phyloP scores from a whole-genome alignment of 2,888 invertebrate species.

The Itoplectis maculator region DNA sequence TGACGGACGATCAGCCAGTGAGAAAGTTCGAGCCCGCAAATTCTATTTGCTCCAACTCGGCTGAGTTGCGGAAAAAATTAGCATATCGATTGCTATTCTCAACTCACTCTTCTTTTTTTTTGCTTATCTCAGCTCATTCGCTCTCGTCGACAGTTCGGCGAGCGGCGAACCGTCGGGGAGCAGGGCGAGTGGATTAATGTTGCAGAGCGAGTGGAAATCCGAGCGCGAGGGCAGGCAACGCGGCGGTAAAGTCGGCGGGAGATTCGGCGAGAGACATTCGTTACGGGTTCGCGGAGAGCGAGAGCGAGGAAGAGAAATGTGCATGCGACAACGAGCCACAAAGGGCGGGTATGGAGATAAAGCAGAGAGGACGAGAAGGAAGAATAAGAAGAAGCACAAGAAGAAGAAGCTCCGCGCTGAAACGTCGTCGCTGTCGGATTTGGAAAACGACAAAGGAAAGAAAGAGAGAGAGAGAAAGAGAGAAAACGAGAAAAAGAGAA shows the following conservation, averaged over 20 bases:
- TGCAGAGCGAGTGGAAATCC: neutral
- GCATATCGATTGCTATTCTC: too few relatives aligned
- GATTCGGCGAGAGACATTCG: slow-evolving; percentile 20
- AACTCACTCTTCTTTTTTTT: too few relatives aligned
- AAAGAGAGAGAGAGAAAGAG: neutral
- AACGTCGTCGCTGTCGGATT: neutral
- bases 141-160: too few relatives aligned
- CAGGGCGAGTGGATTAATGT: neutral
- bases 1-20: too few relatives aligned
- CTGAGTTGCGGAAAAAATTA: too few relatives aligned
- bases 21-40: too few relatives aligned
- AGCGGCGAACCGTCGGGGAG: neutral
- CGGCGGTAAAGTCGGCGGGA: neutral
- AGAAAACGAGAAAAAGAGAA: neutral
- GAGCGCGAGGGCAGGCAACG: neutral
- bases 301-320: slow-evolving; percentile 4
- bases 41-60: too few relatives aligned
- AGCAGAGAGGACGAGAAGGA: neutral
- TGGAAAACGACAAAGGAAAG: neutral
- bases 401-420: neutral
- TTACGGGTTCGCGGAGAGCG: slow-evolving; percentile 9
- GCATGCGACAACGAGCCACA: slow-evolving; percentile 30
- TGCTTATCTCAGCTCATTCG: too few relatives aligned
- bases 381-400: neutral
- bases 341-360: slow-evolving; percentile 40